Evolutionary conservation across 2,113 vertebrate genomes (phyloP).

Genomic region (Callopanchax toddi): DNA sequence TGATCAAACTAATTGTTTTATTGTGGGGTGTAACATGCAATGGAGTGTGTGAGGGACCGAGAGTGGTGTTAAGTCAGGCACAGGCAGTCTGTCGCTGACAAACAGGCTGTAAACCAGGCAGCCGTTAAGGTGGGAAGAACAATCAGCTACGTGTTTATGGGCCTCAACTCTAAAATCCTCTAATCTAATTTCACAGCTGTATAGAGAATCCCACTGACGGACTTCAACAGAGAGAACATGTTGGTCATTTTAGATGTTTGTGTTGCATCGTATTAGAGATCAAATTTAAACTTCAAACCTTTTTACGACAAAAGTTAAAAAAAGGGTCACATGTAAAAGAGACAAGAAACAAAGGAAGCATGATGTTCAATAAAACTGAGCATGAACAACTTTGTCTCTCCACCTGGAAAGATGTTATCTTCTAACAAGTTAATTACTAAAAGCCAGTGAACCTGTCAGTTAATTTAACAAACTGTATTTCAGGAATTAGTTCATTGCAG

Average conservation of each 20-base stretch:
- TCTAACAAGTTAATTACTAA: no score
- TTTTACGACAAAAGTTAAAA: not conserved
- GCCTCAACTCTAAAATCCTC: constrained; percentile 8
- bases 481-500: no score
- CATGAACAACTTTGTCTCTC: no score
- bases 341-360: not conserved
- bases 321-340: not conserved
- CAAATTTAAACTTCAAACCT: not conserved
- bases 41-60: constrained; percentile 48
- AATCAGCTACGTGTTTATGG: constrained; percentile 21
- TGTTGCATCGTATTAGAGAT: not conserved
- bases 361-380: no score
- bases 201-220: not conserved
- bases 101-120: constrained; percentile 70
- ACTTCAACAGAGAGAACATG: not conserved
- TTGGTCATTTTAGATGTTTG: not conserved
- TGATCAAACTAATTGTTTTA: constrained; percentile 67
- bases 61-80: constrained; percentile 39
- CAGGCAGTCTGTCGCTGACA: constrained; percentile 63
- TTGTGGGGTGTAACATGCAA: constrained; percentile 58
- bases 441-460: no score
- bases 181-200: constrained; percentile 1
- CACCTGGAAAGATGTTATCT: no score
- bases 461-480: no score
- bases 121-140: constrained; percentile 32